Evolutionary conservation across 1,140 invertebrate genomes (phyloP).

Genomic region (Myzus persicae): DNA sequence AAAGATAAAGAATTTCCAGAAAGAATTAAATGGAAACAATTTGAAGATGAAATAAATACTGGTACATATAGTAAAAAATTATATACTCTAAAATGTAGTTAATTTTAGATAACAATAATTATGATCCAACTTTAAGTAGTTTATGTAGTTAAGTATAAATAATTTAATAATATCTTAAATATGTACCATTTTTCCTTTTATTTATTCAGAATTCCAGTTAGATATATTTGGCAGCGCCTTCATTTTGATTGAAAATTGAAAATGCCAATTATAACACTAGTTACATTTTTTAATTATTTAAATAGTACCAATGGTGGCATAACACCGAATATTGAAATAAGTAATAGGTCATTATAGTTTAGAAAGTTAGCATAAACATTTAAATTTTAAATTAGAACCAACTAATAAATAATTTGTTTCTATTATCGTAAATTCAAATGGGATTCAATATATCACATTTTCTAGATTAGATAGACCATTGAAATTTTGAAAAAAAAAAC

Average conservation of each 20-base stretch:
- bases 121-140: too few relatives aligned
- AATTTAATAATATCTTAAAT: background rate
- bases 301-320: too few relatives aligned
- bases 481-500: background rate
- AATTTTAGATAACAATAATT: too few relatives aligned
- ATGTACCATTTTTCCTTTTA: background rate
- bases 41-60: conserved; percentile 25
- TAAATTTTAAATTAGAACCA: too few relatives aligned
- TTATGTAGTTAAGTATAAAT: background rate
- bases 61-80: background rate
- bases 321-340: too few relatives aligned
- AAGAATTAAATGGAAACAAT: background rate
- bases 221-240: background rate
- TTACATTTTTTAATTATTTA: too few relatives aligned
- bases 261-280: background rate
- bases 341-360: too few relatives aligned
- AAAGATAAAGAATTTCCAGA: background rate
- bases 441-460: background rate
- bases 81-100: background rate
- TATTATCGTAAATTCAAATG: conserved; percentile 43
- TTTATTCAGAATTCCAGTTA: background rate
- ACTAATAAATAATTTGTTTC: background rate
- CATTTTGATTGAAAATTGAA: background rate
- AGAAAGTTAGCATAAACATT: too few relatives aligned
- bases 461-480: too few relatives aligned